These are phyloP conservation scores for Strigamia transsilvanica DNA, from an alignment of 2,888 invertebrate species.

Conservation along the genomic window DNA sequence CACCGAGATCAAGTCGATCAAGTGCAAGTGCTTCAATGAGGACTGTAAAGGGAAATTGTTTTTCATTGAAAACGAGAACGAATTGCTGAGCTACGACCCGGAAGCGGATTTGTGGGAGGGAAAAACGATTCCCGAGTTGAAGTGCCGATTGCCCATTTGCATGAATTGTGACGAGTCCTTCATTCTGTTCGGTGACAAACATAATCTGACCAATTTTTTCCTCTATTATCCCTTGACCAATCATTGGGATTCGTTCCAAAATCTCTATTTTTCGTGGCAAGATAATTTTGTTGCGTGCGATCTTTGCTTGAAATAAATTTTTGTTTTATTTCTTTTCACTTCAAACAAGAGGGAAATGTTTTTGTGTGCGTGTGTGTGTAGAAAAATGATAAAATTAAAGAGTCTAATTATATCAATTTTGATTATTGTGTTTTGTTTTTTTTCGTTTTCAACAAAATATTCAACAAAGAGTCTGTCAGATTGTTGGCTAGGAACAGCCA, in stretches of 20 bases:
- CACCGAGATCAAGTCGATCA: not conserved
- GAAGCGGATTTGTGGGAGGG: not conserved
- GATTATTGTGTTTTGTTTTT: too few relatives aligned
- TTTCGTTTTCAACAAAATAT: too few relatives aligned
- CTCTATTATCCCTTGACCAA: not conserved
- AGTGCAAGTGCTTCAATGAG: not conserved
- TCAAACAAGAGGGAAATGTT: too few relatives aligned
- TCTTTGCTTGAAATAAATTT: not conserved
- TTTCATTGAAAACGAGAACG: not conserved
- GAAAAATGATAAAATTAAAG: too few relatives aligned
- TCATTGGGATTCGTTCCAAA: not conserved
- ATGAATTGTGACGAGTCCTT: not conserved
- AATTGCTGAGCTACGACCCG: not conserved
- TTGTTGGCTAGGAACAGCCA: not conserved
- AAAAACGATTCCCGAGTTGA: not conserved
- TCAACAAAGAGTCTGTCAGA: too few relatives aligned
- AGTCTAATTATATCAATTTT: not conserved
- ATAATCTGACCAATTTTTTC: not conserved
- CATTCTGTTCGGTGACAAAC: not conserved
- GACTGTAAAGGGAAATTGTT: not conserved
- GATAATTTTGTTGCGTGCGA: not conserved
- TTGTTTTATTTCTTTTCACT: too few relatives aligned
- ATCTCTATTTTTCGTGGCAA: not conserved
- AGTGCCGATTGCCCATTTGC: not conserved
- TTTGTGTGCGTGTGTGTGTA: too few relatives aligned